Percentiles rank a stretch among this genome's conserved stretches.
Evolutionary conservation across 2,888 invertebrate species (phyloP).

Genomic region (Archaeoteleia sp.): DNA sequence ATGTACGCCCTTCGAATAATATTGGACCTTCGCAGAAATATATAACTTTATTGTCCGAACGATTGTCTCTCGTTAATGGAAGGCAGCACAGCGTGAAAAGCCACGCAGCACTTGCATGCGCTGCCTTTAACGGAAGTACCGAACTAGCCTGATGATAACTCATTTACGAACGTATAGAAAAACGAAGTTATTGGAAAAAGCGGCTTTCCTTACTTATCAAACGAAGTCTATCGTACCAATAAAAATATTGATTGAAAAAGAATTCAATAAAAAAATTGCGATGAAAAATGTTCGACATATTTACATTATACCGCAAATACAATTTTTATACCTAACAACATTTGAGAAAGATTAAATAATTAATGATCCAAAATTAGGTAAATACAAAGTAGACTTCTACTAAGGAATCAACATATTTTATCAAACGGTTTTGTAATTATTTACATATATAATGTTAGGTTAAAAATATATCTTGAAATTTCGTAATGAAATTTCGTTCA

Average conservation of each 20-base stretch:
- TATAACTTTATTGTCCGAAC: constrained; percentile 1
- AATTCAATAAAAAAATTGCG: too few relatives aligned
- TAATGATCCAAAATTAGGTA: too few relatives aligned
- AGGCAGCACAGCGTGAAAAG: constrained; percentile 1
- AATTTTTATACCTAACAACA: too few relatives aligned
- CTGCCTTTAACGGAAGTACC: constrained; percentile 8
- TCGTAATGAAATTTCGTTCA: neutral
- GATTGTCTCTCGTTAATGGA: constrained; percentile 15
- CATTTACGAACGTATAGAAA: neutral
- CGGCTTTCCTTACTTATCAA: too few relatives aligned
- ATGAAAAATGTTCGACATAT: neutral
- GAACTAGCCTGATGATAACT: neutral
- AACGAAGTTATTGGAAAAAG: neutral
- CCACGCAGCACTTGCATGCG: neutral
- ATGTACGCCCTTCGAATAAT: constrained; percentile 23
- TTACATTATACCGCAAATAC: too few relatives aligned
- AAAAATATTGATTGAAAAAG: too few relatives aligned
- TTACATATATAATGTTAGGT: neutral
- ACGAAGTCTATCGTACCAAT: too few relatives aligned
- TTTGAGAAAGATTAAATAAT: too few relatives aligned
- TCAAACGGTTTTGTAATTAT: too few relatives aligned
- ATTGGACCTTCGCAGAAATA: constrained; percentile 13
- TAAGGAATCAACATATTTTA: too few relatives aligned
- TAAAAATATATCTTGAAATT: neutral
- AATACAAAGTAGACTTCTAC: too few relatives aligned